A percentile compares a stretch with the other conserved stretches of the same genome.
phyloP scores from a whole-genome alignment of 2,113 vertebrate species.

The Dendropsophus ebraccatus region DNA sequence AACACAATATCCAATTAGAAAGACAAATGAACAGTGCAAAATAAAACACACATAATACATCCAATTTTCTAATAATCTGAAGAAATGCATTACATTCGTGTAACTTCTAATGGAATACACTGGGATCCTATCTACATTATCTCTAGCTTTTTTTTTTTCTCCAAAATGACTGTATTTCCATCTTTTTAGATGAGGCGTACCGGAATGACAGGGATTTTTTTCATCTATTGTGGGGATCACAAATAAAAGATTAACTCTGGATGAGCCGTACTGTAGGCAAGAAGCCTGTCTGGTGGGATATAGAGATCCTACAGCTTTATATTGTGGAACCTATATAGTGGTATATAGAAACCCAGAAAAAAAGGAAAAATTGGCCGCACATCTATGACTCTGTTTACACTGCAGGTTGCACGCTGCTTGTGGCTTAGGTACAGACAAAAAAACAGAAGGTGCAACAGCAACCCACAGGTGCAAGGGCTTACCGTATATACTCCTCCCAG shows the following conservation, averaged over 20 bases:
- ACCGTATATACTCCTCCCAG: too few species aligned
- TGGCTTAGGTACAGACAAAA: too few species aligned
- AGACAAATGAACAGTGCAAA: background rate
- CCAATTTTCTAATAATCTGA: conserved; percentile 21
- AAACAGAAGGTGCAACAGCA: too few species aligned
- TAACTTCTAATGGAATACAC: background rate
- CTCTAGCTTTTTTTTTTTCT: background rate
- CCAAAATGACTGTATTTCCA: background rate
- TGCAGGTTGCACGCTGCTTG: too few species aligned
- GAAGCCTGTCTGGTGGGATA: background rate
- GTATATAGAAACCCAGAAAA: too few species aligned
- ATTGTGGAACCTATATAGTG: too few species aligned
- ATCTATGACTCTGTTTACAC: too few species aligned
- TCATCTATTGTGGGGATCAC: background rate
- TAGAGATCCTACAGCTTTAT: background rate
- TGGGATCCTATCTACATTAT: conserved; percentile 2
- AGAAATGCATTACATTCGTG: background rate
- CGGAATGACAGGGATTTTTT: background rate
- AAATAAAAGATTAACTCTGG: background rate
- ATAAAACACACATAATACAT: background rate
- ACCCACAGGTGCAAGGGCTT: too few species aligned
- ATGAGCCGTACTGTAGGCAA: background rate
- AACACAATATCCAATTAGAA: conserved; percentile 27
- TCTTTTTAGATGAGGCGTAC: background rate
- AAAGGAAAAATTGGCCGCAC: too few species aligned